Base-by-base conservation (phyloP, 2,113 vertebrate genomes). In the Mugil cephalus region DNA sequence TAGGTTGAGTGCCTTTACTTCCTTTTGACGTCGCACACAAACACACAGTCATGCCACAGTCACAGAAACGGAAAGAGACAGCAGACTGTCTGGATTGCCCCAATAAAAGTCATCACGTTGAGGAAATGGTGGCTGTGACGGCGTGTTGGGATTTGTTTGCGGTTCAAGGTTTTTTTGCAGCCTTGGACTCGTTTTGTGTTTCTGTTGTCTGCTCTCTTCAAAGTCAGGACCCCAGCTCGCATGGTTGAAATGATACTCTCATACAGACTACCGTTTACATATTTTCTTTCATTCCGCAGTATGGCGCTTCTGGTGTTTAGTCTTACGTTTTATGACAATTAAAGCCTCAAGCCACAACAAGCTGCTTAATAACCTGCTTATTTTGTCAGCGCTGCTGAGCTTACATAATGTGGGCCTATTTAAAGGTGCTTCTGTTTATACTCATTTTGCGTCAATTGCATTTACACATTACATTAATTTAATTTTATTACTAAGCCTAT, bases 161-260 rank as follows among this genome's bases (percentile, higher is more conserved):
- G 84, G 91, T 91, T 93, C 91, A 93, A 93, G 91, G 88, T 91
- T 89, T 83, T 82, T 70, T 19, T 80, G 60, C 83, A 93, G 90
- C 89, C 90, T 93, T 93, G 91, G 91, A 93, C 90, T 91, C 88
- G 47, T 56, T 66, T 73, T 52, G 53, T 62, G 74, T 72, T 83
- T 77, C 66, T 82, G 67, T 65, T 71, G 89, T 86, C 89, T 83
- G 74, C 52, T 62, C 60, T 86, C 80, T 87, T 87, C 84, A 86
- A 82, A 84, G 83, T 89, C 82, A 66, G 45, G 65, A 77, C 46
- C 11, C 52, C 58, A 21, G 1, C 10, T 12, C 35, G 10, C 38
- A 48, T 30, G 7, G 10, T 14, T 24, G n/a, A 69, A 6, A 52
- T 30, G 6, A 18, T 34, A 19, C 56, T 38, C 24, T 18, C 10